These are phyloP conservation scores for Arrhamphus sclerolepis DNA, from an alignment of 2,797 vertebrate species.

Conservation along the genomic window DNA sequence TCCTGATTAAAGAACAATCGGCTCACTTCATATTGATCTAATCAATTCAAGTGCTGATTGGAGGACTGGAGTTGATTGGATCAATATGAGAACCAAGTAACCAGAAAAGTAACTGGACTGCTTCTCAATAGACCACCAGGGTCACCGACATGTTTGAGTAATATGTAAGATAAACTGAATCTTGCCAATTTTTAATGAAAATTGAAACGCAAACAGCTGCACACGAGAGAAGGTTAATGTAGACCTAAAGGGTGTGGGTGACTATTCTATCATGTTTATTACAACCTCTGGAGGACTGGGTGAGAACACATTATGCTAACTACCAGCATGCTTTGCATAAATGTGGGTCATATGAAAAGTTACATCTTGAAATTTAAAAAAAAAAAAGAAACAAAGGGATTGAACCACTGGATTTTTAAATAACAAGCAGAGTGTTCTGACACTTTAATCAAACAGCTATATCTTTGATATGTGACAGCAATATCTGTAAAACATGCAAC, in stretches of 20 bases:
- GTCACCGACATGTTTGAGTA: conserved; percentile 14
- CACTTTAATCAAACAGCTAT: no score
- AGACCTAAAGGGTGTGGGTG: conserved; percentile 1
- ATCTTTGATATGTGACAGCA: no score
- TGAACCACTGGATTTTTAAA: no score
- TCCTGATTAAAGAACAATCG: no score
- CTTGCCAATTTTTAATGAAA: conserved; percentile 11
- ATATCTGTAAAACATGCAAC: no score
- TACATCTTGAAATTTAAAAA: not conserved
- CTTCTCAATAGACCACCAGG: conserved; percentile 6
- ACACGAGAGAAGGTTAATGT: conserved; percentile 1
- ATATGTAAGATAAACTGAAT: conserved; percentile 14
- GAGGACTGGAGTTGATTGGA: conserved; percentile 11
- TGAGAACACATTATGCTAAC: not conserved
- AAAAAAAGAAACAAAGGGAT: no score
- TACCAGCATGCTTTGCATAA: not conserved
- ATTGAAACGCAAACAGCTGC: not conserved
- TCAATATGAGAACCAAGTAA: conserved; percentile 41
- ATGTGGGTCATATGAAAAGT: not conserved
- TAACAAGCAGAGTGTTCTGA: no score
- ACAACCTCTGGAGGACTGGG: conserved; percentile 1
- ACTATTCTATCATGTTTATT: not conserved
- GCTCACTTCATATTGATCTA: conserved; percentile 65
- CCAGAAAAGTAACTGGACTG: conserved; percentile 24
- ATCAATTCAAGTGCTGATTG: conserved; percentile 60